Percentiles rank a stretch among this genome's conserved stretches.
These are phyloP conservation scores for Coptodon rendalli DNA, from an alignment of 2,113 vertebrate genomes.

Conservation along the genomic window DNA sequence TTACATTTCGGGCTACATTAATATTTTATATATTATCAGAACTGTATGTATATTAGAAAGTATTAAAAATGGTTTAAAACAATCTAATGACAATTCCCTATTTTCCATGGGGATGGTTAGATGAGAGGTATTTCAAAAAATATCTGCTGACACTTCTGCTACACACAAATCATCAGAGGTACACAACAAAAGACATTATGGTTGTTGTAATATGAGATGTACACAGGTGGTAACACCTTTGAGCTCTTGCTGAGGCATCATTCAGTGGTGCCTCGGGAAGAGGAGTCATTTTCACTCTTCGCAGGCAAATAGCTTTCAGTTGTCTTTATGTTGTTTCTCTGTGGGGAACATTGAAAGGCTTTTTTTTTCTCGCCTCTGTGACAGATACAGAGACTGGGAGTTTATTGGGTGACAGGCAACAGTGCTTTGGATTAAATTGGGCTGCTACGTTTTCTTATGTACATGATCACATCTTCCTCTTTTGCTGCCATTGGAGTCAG, in stretches of 20 bases:
- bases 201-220: background rate
- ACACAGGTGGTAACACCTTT: background rate
- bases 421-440: background rate
- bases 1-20: background rate
- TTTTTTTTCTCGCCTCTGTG: background rate
- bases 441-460: background rate
- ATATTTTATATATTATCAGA: background rate
- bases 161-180: background rate
- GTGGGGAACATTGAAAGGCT: background rate
- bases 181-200: background rate
- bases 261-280: background rate
- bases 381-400: background rate
- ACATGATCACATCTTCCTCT: background rate
- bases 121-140: background rate
- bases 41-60: background rate
- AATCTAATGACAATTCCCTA: background rate
- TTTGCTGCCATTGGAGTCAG: background rate
- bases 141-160: background rate
- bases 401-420: background rate
- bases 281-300: conserved; percentile 5
- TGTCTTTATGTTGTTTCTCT: conserved; percentile 11
- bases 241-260: background rate
- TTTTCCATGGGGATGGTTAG: background rate
- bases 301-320: background rate
- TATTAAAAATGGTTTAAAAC: background rate